These are phyloP conservation scores for Spilogale gracilis DNA, from an alignment of 2,113 vertebrate species.

Conservation along the genomic window DNA sequence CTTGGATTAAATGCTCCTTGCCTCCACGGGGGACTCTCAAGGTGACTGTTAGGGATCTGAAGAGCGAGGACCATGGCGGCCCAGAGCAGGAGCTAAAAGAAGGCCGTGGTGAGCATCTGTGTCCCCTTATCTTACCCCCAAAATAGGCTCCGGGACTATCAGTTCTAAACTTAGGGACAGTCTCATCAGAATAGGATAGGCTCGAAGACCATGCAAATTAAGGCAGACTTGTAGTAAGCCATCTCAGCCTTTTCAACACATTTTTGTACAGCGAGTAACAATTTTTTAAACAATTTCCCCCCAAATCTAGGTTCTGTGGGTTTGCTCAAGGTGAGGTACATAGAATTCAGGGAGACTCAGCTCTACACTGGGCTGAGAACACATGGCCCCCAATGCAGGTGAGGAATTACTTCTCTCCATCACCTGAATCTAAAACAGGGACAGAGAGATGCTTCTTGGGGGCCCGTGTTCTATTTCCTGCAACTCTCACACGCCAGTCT, in stretches of 20 bases:
- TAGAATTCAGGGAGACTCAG: background rate
- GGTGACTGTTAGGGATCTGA: background rate
- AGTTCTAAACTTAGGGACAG: no score
- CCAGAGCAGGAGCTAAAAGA: no score
- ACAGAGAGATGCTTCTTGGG: background rate
- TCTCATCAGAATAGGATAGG: background rate
- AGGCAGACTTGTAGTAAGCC: background rate
- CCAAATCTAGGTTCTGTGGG: background rate
- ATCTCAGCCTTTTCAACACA: background rate
- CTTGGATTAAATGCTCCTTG: background rate
- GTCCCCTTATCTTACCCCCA: background rate
- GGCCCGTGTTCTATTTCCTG: background rate
- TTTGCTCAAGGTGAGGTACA: background rate
- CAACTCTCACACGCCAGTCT: background rate
- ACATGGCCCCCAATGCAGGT: background rate
- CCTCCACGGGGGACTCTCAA: background rate
- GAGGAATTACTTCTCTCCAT: background rate
- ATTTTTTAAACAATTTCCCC: background rate
- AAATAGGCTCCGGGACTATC: background rate
- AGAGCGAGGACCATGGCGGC: background rate
- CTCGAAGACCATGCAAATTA: background rate
- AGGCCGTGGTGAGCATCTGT: fast-evolving
- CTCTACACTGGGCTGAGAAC: background rate
- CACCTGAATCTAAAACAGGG: background rate
- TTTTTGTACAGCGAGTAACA: background rate